phyloP scores from a whole-genome alignment of 2,888 invertebrate species.

The Perithous albicinctus region DNA sequence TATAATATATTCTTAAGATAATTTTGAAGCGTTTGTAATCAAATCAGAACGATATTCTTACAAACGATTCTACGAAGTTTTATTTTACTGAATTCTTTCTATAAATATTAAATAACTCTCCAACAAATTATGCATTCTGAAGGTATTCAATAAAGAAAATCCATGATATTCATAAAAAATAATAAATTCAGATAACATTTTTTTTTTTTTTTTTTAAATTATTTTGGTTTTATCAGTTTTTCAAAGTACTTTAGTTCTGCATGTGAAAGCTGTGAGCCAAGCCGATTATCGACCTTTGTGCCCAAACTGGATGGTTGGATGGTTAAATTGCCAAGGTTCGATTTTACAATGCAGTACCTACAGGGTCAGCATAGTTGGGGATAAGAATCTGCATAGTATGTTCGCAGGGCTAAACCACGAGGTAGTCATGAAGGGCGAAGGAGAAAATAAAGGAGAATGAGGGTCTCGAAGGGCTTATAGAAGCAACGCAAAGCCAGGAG shows the following conservation, averaged over 20 bases:
- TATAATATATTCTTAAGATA: too few relatives aligned
- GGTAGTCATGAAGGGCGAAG: not conserved
- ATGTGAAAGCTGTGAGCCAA: not conserved
- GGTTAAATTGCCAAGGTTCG: not conserved
- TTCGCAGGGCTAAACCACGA: conserved; percentile 4
- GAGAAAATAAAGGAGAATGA: not conserved
- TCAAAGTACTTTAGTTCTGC: not conserved
- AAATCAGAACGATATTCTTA: too few relatives aligned
- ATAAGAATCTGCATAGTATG: conserved; percentile 44
- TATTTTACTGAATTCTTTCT: too few relatives aligned
- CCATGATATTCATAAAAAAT: too few relatives aligned
- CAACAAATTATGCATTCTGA: too few relatives aligned
- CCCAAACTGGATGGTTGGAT: not conserved
- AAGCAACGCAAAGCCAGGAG: conserved; percentile 6
- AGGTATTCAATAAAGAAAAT: too few relatives aligned
- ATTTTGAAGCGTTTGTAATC: too few relatives aligned
- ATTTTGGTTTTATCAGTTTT: too few relatives aligned
- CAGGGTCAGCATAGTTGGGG: conserved; percentile 10
- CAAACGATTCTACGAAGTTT: too few relatives aligned
- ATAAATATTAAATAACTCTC: too few relatives aligned
- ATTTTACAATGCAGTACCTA: not conserved
- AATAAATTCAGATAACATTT: too few relatives aligned
- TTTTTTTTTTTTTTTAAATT: too few relatives aligned
- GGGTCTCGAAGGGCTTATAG: conserved; percentile 4
- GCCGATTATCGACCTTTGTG: not conserved